These are phyloP conservation scores for Dufourea novaeangliae DNA, from an alignment of 1,140 invertebrate genomes.

Conservation along the genomic window DNA sequence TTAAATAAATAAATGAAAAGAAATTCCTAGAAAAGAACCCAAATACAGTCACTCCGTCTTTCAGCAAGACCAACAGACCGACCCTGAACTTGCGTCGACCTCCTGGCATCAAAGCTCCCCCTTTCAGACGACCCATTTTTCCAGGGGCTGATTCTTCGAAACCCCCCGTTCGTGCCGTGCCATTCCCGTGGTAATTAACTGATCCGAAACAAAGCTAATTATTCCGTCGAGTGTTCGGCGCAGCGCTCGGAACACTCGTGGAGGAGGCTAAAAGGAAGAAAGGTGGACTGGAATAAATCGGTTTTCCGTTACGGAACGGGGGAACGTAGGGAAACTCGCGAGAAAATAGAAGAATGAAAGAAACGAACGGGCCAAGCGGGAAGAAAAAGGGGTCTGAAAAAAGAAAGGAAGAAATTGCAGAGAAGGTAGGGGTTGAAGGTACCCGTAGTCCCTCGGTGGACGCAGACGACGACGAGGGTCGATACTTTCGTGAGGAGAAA, in stretches of 20 bases:
- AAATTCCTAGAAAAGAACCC: no score
- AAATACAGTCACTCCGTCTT: no score
- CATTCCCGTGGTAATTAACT: slow-evolving; percentile 14
- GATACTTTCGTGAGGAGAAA: slow-evolving; percentile 7
- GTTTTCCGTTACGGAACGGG: background rate
- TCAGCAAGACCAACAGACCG: no score
- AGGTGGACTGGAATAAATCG: slow-evolving; percentile 9
- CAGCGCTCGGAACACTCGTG: background rate
- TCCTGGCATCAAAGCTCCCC: no score
- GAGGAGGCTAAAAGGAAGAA: background rate
- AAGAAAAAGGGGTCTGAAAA: no score
- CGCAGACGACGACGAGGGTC: slow-evolving; percentile 9
- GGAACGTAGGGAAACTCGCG: background rate
- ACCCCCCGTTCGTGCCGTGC: background rate
- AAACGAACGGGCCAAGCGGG: no score
- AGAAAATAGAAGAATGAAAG: background rate
- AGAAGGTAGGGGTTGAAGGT: background rate
- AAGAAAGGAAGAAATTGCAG: background rate
- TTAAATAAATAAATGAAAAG: no score
- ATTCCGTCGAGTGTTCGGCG: background rate
- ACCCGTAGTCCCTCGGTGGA: background rate
- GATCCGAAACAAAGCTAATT: slow-evolving; percentile 23
- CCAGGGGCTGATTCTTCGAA: background rate
- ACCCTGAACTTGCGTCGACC: no score
- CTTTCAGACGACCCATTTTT: no score